Base-by-base conservation (phyloP, 1,140 invertebrate genomes). In the Cyclargus thomasi region DNA sequence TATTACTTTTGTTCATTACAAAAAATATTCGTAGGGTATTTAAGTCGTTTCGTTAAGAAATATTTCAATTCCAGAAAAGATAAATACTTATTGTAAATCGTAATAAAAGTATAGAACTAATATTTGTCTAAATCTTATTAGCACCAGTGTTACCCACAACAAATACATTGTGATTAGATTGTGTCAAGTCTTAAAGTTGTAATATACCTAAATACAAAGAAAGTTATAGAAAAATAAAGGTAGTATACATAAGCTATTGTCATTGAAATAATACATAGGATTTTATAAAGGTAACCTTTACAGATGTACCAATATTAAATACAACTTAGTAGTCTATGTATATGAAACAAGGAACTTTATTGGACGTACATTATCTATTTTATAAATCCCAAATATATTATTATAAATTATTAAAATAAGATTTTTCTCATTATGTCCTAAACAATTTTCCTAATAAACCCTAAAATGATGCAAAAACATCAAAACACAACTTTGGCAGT, bases 281-380 rank as follows among this genome's bases (percentile, higher is more conserved):
- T 47, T 47, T 47, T 16, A 47, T 14, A 47, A 47, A 47, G 14
- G 39, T 14, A 47, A 8, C 14, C 11, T 47, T 47, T 47, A 1
- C 2, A 47, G 14, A 47, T 47, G 39, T 16, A 47, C 8, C 8
- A 47, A 16, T 47, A 47, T 47, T 47, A 47, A 11, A 16, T 47
- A 14, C 0, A 47, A 47, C 39, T 47, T 47, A 8, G n/a, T n/a
- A n/a, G n/a, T 47, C 39, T 47, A 47, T 47, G 10, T 4, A 59
- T 18, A 8, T 20, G 21, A 55, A 59, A 59, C 17, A 11, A 59
- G 55, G 55, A 59, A 59, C 55, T 20, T 59, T 20, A 20, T 64
- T 64, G 16, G 21, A 21, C 16, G 65, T 62, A 62, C 39, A 14
- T 47, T 47, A 47, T 14, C 6, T 47, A 14, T 47, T 47, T 47